These are phyloP conservation scores for Spea hammondii DNA, from an alignment of 2,797 vertebrate species.

Conservation along the genomic window DNA sequence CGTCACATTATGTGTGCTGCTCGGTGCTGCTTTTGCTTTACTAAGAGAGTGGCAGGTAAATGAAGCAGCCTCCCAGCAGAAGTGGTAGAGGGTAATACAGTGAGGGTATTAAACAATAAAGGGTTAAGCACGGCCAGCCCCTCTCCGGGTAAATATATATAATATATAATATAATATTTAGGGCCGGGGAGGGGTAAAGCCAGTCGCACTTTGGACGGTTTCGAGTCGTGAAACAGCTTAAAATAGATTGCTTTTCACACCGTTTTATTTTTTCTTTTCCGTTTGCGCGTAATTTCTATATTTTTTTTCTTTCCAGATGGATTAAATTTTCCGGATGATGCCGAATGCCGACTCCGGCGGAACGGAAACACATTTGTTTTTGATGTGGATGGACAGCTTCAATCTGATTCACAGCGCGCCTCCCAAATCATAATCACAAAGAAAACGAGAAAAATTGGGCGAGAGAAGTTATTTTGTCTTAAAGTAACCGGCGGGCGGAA, in stretches of 20 bases:
- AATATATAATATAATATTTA: too few relatives aligned
- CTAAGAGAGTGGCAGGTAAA: too few relatives aligned
- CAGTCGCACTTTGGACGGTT: background rate
- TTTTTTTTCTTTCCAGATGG: slow-evolving; percentile 20
- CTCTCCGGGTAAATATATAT: too few relatives aligned
- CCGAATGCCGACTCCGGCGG: slow-evolving; percentile 2
- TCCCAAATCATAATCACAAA: slow-evolving; percentile 13
- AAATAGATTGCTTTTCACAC: slow-evolving; percentile 30
- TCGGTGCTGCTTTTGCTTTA: too few relatives aligned
- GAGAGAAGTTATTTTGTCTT: background rate
- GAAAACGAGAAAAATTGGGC: background rate
- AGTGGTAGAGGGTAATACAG: too few relatives aligned
- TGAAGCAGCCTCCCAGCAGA: too few relatives aligned
- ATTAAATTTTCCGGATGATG: slow-evolving; percentile 11
- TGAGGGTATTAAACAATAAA: too few relatives aligned
- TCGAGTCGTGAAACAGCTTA: slow-evolving; percentile 7
- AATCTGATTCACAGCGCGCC: slow-evolving; percentile 6
- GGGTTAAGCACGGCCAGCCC: too few relatives aligned
- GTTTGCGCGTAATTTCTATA: slow-evolving; percentile 5
- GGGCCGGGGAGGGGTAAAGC: too few relatives aligned
- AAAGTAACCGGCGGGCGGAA: background rate
- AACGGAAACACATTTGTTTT: slow-evolving; percentile 18
- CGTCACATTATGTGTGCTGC: too few relatives aligned
- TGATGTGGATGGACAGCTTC: slow-evolving; percentile 27
- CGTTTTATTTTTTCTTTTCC: slow-evolving; percentile 24